These are phyloP conservation scores for Sebastes reedi DNA, from an alignment of 2,797 vertebrate genomes.

Conservation along the genomic window DNA sequence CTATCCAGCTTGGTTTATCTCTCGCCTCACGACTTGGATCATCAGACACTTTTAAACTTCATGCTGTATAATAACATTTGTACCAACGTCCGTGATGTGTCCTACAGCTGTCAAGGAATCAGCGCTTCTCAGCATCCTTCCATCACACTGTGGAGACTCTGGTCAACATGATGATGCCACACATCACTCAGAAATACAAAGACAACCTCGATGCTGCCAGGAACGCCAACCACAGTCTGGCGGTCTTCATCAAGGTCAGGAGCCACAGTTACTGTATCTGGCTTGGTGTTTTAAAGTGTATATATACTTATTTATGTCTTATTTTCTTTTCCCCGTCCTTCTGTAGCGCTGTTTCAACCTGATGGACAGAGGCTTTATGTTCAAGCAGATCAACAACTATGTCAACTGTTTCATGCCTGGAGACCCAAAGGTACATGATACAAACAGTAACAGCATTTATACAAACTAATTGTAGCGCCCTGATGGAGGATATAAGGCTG, in stretches of 20 bases:
- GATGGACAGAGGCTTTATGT: constrained; percentile 97
- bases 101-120: constrained; percentile 91
- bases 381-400: constrained; percentile 99
- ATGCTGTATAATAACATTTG: background rate
- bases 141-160: constrained; percentile 96
- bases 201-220: constrained; percentile 96
- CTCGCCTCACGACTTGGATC: no score
- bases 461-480: background rate
- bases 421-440: constrained; percentile 89
- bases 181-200: constrained; percentile 98
- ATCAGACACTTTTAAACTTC: background rate
- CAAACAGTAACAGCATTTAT: background rate
- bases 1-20: no score
- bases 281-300: background rate
- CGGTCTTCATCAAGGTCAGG: constrained; percentile 95
- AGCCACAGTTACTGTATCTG: background rate
- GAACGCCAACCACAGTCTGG: constrained; percentile 97
- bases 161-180: constrained; percentile 97
- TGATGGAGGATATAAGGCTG: background rate
- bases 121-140: constrained; percentile 95
- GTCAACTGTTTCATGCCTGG: constrained; percentile 95
- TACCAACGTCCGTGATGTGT: background rate
- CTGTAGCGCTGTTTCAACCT: constrained; percentile 95
- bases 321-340: background rate
- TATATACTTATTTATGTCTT: background rate